These are phyloP conservation scores for Emydura subglobosa DNA, from an alignment of 2,113 vertebrate genomes.

Conservation along the genomic window DNA sequence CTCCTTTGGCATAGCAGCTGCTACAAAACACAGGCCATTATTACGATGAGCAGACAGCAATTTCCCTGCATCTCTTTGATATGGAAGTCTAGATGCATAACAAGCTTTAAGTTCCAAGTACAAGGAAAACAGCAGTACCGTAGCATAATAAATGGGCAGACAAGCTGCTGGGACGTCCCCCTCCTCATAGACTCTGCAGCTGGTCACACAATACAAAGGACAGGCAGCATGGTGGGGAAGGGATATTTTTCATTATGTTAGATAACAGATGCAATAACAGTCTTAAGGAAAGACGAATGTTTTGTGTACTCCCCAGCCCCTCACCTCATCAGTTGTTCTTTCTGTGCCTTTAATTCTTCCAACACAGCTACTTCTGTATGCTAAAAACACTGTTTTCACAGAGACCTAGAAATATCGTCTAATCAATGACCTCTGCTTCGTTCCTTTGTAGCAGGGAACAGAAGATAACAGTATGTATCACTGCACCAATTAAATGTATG, in stretches of 20 bases:
- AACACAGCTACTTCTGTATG: not conserved
- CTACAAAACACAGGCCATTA: rapidly evolving
- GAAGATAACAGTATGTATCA: not conserved
- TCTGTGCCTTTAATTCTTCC: not conserved
- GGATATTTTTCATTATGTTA: not conserved
- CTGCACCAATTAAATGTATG: not conserved
- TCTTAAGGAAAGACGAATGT: not conserved
- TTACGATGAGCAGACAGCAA: rapidly evolving
- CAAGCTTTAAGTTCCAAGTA: not conserved
- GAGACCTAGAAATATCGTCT: not conserved
- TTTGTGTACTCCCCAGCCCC: not conserved
- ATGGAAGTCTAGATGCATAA: not conserved
- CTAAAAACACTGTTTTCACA: not conserved
- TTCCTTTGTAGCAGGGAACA: not conserved
- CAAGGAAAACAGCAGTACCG: not conserved
- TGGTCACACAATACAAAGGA: not conserved
- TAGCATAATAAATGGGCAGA: not conserved
- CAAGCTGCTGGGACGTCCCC: not conserved
- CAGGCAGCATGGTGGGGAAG: not conserved
- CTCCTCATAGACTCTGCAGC: not conserved
- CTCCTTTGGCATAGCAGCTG: not conserved
- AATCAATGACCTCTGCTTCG: not conserved
- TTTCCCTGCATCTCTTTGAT: not conserved
- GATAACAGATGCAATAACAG: not conserved
- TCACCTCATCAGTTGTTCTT: not conserved